Conservation (phyloP, 2,888 invertebrate species). For the Augiades crinisus region DNA sequence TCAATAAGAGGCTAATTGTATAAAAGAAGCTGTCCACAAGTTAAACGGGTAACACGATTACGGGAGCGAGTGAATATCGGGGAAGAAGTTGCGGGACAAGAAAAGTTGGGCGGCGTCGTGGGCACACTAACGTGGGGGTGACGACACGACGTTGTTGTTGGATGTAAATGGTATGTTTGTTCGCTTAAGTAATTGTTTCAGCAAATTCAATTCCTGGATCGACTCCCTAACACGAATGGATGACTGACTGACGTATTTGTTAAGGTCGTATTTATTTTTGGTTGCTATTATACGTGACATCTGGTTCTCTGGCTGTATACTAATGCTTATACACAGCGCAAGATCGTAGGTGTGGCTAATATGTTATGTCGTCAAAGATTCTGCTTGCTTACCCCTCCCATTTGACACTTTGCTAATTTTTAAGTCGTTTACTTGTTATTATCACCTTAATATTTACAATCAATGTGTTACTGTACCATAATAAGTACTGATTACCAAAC, state of each 20-base stretch:
- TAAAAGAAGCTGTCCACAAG: constrained; percentile 67
- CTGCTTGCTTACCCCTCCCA: constrained; percentile 32
- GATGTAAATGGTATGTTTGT: constrained; percentile 20
- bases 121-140: constrained; percentile 12
- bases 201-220: constrained; percentile 13
- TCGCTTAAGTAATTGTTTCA: constrained; percentile 14
- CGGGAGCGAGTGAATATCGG: constrained; percentile 62
- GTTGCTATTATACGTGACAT: constrained; percentile 41
- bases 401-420: constrained; percentile 43
- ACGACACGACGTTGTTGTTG: constrained; percentile 20
- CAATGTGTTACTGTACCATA: not conserved
- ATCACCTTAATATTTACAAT: constrained; percentile 44
- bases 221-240: constrained; percentile 1
- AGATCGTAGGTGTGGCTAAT: constrained; percentile 10
- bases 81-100: constrained; percentile 43
- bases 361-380: constrained; percentile 30
- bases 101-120: constrained; percentile 40
- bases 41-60: constrained; percentile 69
- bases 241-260: constrained; percentile 45
- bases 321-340: not conserved
- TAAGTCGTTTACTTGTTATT: constrained; percentile 51
- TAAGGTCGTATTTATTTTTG: constrained; percentile 47
- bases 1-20: constrained; percentile 66
- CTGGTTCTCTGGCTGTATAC: not conserved
- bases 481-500: constrained; percentile 4